phyloP scores from a whole-genome alignment of 1,140 invertebrate genomes.

The Cotesia typhae region DNA sequence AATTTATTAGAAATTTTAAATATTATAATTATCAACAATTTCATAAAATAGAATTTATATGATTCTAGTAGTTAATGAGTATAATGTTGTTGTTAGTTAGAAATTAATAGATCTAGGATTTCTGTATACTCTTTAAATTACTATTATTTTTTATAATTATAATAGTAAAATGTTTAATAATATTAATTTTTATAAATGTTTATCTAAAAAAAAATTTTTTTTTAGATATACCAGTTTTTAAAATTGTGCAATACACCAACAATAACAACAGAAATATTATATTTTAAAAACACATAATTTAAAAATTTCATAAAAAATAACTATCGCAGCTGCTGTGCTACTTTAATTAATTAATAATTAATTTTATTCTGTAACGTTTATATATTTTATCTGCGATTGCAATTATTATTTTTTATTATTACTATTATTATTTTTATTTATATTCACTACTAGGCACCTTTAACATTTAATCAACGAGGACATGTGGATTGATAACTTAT shows the following conservation, averaged over 20 bases:
- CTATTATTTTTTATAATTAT: constrained; percentile 2
- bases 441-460: constrained; percentile 46
- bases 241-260: constrained; percentile 21
- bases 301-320: constrained; percentile 14
- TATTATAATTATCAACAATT: constrained; percentile 17
- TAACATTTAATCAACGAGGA: constrained; percentile 47
- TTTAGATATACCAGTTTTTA: neutral
- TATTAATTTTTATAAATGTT: constrained; percentile 7
- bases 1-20: neutral
- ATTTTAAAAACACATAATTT: constrained; percentile 40
- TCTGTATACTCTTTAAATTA: constrained; percentile 1
- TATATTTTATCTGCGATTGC: constrained; percentile 34
- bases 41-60: constrained; percentile 5
- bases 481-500: constrained; percentile 21
- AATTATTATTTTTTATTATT: constrained; percentile 34
- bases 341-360: constrained; percentile 1
- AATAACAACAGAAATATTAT: constrained; percentile 23
- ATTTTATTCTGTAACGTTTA: neutral
- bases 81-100: constrained; percentile 11
- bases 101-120: neutral
- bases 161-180: constrained; percentile 15
- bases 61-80: constrained; percentile 30
- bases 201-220: constrained; percentile 17
- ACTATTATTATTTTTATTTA: no score
- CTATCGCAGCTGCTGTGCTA: constrained; percentile 29